Evolutionary conservation across 2,888 invertebrate genomes (phyloP).

Genomic region (Athripsodes cinereus): DNA sequence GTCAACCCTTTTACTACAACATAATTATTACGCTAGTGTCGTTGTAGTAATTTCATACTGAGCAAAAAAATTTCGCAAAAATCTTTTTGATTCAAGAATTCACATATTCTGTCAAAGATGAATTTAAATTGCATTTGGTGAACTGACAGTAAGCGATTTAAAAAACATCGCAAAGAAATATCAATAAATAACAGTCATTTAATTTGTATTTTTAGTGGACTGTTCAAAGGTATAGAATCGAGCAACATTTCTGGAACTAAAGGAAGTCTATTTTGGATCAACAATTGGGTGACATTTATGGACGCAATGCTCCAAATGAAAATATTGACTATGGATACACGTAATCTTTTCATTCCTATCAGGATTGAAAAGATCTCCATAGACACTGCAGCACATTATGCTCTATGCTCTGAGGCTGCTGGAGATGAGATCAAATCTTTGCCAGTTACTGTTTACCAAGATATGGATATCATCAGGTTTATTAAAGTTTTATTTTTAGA

Average conservation of each 20-base stretch:
- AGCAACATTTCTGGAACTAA: conserved; percentile 48
- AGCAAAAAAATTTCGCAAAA: too few relatives aligned
- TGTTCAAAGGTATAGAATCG: conserved; percentile 55
- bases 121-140: too few relatives aligned
- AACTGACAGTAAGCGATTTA: too few relatives aligned
- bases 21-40: too few relatives aligned
- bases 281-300: conserved; percentile 84
- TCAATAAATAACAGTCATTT: too few relatives aligned
- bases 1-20: too few relatives aligned
- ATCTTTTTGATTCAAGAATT: too few relatives aligned
- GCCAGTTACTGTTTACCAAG: conserved; percentile 44
- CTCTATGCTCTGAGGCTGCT: conserved; percentile 44
- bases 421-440: conserved; percentile 42
- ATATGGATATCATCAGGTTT: conserved; percentile 49
- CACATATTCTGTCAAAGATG: too few relatives aligned
- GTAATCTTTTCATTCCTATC: conserved; percentile 69
- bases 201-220: conserved; percentile 41
- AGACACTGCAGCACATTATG: conserved; percentile 56
- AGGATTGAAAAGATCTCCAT: conserved; percentile 66
- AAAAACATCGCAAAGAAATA: too few relatives aligned
- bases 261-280: conserved; percentile 60
- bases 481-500: too few relatives aligned
- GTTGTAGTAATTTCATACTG: too few relatives aligned
- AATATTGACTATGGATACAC: conserved; percentile 62
- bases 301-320: conserved; percentile 84